These are phyloP conservation scores for Macrochelys suwanniensis DNA, from an alignment of 2,797 vertebrate genomes.

Conservation along the genomic window DNA sequence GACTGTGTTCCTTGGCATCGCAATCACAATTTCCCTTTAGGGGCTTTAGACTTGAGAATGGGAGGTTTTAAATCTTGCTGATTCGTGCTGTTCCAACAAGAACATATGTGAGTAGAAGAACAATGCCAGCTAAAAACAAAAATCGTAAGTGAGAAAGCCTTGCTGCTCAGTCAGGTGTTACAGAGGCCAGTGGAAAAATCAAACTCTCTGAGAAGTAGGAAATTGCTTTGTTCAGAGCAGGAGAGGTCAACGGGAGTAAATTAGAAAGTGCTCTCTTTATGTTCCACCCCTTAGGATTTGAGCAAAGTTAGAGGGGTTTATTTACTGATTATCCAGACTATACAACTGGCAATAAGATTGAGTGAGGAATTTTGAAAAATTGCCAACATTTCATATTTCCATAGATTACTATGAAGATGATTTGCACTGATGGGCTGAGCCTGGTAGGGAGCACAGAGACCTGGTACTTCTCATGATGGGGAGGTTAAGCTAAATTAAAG, in stretches of 20 bases:
- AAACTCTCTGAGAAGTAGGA: conserved; percentile 19
- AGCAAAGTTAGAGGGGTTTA: conserved; percentile 59
- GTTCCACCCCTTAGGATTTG: conserved; percentile 49
- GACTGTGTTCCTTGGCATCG: conserved; percentile 83
- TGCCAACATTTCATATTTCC: conserved; percentile 71
- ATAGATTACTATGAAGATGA: conserved; percentile 63
- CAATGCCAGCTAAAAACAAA: conserved; percentile 62
- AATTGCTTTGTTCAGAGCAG: conserved; percentile 63
- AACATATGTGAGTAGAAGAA: conserved; percentile 62
- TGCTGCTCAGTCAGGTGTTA: conserved; percentile 70
- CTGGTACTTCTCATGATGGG: conserved; percentile 74
- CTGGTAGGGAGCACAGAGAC: conserved; percentile 51
- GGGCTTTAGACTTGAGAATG: conserved; percentile 79
- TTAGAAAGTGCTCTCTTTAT: conserved; percentile 67
- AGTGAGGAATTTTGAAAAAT: conserved; percentile 64
- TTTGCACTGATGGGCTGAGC: conserved; percentile 64
- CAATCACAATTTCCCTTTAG: conserved; percentile 77
- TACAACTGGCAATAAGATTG: conserved; percentile 74
- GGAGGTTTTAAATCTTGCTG: conserved; percentile 83
- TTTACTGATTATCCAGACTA: conserved; percentile 74
- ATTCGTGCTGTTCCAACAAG: conserved; percentile 70
- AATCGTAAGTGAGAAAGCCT: conserved; percentile 68
- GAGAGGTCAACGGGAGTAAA: conserved; percentile 64
- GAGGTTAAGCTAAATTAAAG: conserved; percentile 60
- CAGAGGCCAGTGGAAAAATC: conserved; percentile 57